Evolutionary conservation across 1,140 invertebrate species (phyloP).

Genomic region (Elysia chlorotica): DNA sequence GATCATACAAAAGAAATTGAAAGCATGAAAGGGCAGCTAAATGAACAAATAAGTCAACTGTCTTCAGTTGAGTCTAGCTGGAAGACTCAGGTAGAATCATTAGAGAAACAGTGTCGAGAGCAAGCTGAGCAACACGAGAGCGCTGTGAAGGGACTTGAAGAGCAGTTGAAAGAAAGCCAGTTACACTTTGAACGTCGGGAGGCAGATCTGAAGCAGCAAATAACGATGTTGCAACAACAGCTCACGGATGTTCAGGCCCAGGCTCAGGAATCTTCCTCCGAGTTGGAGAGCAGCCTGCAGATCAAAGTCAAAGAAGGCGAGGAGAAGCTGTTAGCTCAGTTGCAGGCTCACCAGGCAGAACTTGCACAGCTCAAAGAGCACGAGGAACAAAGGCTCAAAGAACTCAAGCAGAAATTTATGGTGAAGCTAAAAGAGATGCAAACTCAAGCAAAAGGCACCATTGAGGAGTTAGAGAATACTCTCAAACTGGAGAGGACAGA

Average conservation of each 20-base stretch:
- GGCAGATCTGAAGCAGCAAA: slow-evolving; percentile 37
- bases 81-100: background rate
- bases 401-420: slow-evolving; percentile 51
- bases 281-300: slow-evolving; percentile 35
- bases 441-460: slow-evolving; percentile 28
- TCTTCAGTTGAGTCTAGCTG: background rate
- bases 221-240: slow-evolving; percentile 45
- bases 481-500: slow-evolving; percentile 25
- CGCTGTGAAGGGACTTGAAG: slow-evolving; percentile 48
- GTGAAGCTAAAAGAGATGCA: slow-evolving; percentile 49
- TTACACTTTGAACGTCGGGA: slow-evolving; percentile 44
- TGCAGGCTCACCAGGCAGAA: slow-evolving; percentile 43
- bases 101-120: slow-evolving; percentile 45
- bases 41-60: slow-evolving; percentile 16
- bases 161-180: slow-evolving; percentile 54
- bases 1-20: slow-evolving; percentile 7
- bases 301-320: slow-evolving; percentile 39
- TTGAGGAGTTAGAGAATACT: slow-evolving; percentile 27
- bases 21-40: slow-evolving; percentile 26
- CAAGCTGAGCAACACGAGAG: slow-evolving; percentile 46
- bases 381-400: slow-evolving; percentile 45
- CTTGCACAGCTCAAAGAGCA: slow-evolving; percentile 45
- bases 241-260: slow-evolving; percentile 35
- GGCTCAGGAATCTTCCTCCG: slow-evolving; percentile 31
- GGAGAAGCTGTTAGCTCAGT: slow-evolving; percentile 39